Evolutionary conservation across 2,888 invertebrate genomes (phyloP).

Genomic region (Napeogenes sylphis): DNA sequence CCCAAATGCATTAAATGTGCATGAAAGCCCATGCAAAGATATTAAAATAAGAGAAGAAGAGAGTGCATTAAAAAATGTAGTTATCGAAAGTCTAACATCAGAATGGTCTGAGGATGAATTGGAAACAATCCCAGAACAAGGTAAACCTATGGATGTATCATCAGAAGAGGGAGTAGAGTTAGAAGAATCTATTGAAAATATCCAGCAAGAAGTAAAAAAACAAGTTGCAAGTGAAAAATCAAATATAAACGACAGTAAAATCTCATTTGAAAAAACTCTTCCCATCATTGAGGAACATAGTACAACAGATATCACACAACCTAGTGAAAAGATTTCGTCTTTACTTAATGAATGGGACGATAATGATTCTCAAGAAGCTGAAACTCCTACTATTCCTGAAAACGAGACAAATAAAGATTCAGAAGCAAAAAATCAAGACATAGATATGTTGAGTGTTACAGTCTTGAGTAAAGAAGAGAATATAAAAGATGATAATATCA

Average conservation of each 20-base stretch:
- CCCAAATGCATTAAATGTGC: conserved; percentile 14
- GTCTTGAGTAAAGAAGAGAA: conserved; percentile 21
- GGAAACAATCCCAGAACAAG: conserved; percentile 34
- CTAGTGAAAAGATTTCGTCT: conserved; percentile 60
- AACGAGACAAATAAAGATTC: conserved; percentile 25
- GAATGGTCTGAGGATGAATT: conserved; percentile 67
- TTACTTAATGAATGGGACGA: conserved; percentile 74
- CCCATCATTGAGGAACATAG: neutral
- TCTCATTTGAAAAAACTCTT: conserved; percentile 14
- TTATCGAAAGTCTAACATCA: conserved; percentile 50
- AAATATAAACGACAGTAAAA: conserved; percentile 12
- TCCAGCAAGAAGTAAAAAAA: conserved; percentile 68
- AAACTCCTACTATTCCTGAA: conserved; percentile 28
- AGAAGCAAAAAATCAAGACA: neutral
- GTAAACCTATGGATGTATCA: conserved; percentile 17
- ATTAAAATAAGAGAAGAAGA: conserved; percentile 8
- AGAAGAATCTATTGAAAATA: conserved; percentile 71
- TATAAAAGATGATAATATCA: conserved; percentile 58
- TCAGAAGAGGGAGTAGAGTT: conserved; percentile 39
- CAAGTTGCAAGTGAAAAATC: conserved; percentile 35
- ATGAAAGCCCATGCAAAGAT: conserved; percentile 9
- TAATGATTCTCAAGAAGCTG: conserved; percentile 65
- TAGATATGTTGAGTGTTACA: neutral
- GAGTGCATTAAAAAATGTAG: conserved; percentile 29
- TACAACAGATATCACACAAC: conserved; percentile 17